These are phyloP conservation scores for Idaea dimidiata DNA, from an alignment of 2,888 invertebrate genomes.

Conservation along the genomic window DNA sequence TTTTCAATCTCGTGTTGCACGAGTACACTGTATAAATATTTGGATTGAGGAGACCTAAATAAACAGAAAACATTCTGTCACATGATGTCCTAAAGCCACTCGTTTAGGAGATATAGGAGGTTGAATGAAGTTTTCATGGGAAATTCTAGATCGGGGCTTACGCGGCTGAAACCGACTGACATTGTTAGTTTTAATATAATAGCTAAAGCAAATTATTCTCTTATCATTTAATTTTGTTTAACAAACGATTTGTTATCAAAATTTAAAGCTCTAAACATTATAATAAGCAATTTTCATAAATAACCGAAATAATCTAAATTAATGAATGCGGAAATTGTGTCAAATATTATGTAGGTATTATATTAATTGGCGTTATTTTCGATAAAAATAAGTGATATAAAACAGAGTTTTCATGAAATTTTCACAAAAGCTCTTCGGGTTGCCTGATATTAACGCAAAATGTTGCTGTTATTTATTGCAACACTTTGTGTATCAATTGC, in stretches of 20 bases:
- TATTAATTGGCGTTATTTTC: not conserved
- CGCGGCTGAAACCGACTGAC: no score
- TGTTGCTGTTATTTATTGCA: conserved; percentile 21
- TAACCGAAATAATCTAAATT: not conserved
- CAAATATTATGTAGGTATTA: not conserved
- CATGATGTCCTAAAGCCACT: no score
- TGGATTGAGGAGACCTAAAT: no score
- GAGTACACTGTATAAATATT: no score
- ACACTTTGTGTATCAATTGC: conserved; percentile 15
- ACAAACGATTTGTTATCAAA: not conserved
- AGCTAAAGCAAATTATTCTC: not conserved
- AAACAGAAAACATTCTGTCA: no score
- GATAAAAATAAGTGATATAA: conserved; percentile 10
- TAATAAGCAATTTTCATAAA: not conserved
- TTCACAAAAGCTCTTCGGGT: not conserved
- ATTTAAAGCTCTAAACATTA: not conserved
- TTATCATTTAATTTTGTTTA: not conserved
- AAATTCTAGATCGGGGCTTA: no score
- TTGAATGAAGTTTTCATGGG: no score
- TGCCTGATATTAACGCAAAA: conserved; percentile 7
- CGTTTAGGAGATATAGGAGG: no score
- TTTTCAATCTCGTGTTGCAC: no score
- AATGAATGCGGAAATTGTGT: not conserved
- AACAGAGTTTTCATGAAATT: not conserved
- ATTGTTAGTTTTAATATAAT: no score